Conservation (phyloP, 2,888 invertebrate genomes). For the Agrotis clavis region DNA sequence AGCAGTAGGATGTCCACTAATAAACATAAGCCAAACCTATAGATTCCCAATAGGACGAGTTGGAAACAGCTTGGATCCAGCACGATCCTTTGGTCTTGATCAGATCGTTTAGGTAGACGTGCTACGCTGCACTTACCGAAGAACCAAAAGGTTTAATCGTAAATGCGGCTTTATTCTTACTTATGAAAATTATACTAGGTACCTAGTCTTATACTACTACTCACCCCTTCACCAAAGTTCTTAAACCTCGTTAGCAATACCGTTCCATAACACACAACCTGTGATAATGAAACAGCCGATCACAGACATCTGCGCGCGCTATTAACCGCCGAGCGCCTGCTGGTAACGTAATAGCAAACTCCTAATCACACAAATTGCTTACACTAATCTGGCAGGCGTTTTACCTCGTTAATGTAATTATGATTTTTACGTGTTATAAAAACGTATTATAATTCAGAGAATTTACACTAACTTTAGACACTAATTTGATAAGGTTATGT, state of each 20-base stretch:
- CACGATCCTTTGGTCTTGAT: no score
- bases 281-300: slow-evolving; percentile 70
- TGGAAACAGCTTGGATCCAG: no score
- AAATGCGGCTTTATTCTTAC: no score
- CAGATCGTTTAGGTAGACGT: no score
- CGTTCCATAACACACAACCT: slow-evolving; percentile 62
- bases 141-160: no score
- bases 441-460: neutral
- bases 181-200: neutral
- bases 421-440: slow-evolving; percentile 50
- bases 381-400: slow-evolving; percentile 74
- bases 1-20: no score
- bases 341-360: slow-evolving; percentile 73
- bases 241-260: slow-evolving; percentile 51
- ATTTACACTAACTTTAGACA: slow-evolving; percentile 1
- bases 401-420: slow-evolving; percentile 61
- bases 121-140: no score
- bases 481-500: slow-evolving; percentile 20
- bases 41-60: no score
- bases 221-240: slow-evolving; percentile 32
- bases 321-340: slow-evolving; percentile 72
- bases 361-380: slow-evolving; percentile 76
- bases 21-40: no score
- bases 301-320: slow-evolving; percentile 70
- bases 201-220: neutral